These are phyloP conservation scores for Mus pahari DNA, from an alignment of 2,113 vertebrate species.

Conservation along the genomic window DNA sequence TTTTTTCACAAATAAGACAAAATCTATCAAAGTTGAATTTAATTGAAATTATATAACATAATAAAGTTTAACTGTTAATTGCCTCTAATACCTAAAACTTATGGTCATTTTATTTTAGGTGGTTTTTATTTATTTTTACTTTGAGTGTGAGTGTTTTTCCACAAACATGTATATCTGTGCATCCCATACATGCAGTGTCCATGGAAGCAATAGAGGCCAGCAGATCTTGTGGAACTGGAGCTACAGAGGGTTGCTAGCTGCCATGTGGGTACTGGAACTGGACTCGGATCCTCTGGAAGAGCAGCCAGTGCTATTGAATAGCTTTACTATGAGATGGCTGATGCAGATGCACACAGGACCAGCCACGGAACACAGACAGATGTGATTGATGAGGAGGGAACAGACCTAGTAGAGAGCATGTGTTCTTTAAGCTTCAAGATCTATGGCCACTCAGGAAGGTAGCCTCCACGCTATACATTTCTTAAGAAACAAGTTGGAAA, in stretches of 20 bases:
- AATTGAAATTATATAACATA: background rate
- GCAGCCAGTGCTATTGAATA: background rate
- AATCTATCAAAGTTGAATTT: background rate
- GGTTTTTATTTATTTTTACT: background rate
- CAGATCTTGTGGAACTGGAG: background rate
- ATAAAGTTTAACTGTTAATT: conserved; percentile 46
- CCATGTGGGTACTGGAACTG: background rate
- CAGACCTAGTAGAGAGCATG: background rate
- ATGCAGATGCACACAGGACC: background rate
- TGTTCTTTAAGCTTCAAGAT: background rate
- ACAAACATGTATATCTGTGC: background rate
- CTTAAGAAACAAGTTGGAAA: background rate
- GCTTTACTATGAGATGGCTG: background rate
- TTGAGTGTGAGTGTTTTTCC: background rate
- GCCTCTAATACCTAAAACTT: background rate
- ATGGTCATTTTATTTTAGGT: background rate
- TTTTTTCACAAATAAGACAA: conserved; percentile 17
- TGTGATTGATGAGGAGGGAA: background rate
- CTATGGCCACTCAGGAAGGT: background rate
- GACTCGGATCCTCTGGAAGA: background rate
- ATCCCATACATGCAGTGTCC: background rate
- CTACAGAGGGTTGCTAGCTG: background rate
- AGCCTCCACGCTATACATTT: background rate
- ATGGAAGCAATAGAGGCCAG: background rate
- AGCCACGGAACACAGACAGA: background rate